These are phyloP conservation scores for Stigmatopora nigra DNA, from an alignment of 2,113 vertebrate species.

Conservation along the genomic window DNA sequence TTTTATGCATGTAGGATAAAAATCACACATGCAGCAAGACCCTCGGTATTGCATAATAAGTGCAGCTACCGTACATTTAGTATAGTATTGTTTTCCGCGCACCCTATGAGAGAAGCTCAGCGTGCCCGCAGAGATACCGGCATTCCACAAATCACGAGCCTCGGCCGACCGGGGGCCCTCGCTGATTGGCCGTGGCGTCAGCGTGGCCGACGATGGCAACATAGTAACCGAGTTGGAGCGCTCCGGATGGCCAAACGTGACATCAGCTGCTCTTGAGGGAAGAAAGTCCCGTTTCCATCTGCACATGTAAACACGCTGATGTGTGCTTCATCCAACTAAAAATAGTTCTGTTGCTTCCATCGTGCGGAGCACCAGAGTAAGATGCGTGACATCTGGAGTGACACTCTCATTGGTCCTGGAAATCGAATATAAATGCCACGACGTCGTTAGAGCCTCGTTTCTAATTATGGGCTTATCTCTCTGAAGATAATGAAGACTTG, in stretches of 20 bases:
- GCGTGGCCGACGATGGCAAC: conserved; percentile 22
- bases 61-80: background rate
- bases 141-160: conserved; percentile 43
- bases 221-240: conserved; percentile 49
- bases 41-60: conserved; percentile 37
- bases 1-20: too few species aligned
- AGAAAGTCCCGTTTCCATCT: conserved; percentile 8
- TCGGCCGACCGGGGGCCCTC: conserved; percentile 4
- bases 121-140: conserved; percentile 15
- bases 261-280: conserved; percentile 48
- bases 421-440: conserved; percentile 37
- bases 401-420: conserved; percentile 14
- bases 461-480: conserved; percentile 58
- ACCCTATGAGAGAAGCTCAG: conserved; percentile 11
- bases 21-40: conserved; percentile 33
- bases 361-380: conserved; percentile 8
- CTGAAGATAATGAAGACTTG: conserved; percentile 55
- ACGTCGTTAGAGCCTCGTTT: conserved; percentile 23
- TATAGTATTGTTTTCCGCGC: conserved; percentile 16
- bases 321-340: conserved; percentile 36
- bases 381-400: conserved; percentile 14
- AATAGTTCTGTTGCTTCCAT: conserved; percentile 25
- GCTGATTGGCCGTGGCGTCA: conserved; percentile 35
- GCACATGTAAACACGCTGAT: conserved; percentile 34
- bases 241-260: conserved; percentile 31